Base-by-base conservation (phyloP, 2,888 invertebrate species). In the Cerastoderma edule region DNA sequence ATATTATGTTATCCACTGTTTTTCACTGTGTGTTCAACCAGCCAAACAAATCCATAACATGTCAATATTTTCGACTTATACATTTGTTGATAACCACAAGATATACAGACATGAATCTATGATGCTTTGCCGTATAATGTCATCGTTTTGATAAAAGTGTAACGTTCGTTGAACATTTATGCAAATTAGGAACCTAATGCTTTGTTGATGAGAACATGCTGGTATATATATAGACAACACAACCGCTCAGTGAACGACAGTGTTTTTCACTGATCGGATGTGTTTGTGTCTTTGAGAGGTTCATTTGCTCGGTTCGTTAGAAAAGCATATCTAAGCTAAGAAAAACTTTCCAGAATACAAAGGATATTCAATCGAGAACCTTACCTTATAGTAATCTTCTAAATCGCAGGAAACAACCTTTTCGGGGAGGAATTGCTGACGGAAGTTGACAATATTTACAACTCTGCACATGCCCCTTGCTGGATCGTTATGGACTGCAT, bases 401-500 rank as follows among this genome's bases (percentile, higher is more conserved):
- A 46, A n/a, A n/a, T 63, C 24, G 4, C 57, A 93, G 92, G 92
- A 33, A 96, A 98, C 93, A 99, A 99, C 92, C 93, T 97, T 63
- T 99, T 98, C 92, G 97, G 96, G 0, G 93, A 94, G 0, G 96
- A 97, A 48, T 95, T 99, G 50, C 84, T 79, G 73, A 94, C 94
- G 46, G 95, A 95, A 6, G 81, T 94, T 44, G 80, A 87, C 63
- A 88, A 93, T 86, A 95, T 95, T 93, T 94, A 94, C 72, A 93
- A 95, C 89, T 94, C 95, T 33, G 94, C 95, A 60, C 97, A 98
- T 92, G 94, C 97, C 35, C 95, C 95, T 33, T 97, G 96, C 0
- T 99, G 97, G 95, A 98, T 99, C 89, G 94, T 99, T 57, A 99
- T 99, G 99, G 97, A 98, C 90, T 94, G 96, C 79, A 97, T 99